phyloP scores from a whole-genome alignment of 2,888 invertebrate genomes.

The Drepanosiphum platanoidis region DNA sequence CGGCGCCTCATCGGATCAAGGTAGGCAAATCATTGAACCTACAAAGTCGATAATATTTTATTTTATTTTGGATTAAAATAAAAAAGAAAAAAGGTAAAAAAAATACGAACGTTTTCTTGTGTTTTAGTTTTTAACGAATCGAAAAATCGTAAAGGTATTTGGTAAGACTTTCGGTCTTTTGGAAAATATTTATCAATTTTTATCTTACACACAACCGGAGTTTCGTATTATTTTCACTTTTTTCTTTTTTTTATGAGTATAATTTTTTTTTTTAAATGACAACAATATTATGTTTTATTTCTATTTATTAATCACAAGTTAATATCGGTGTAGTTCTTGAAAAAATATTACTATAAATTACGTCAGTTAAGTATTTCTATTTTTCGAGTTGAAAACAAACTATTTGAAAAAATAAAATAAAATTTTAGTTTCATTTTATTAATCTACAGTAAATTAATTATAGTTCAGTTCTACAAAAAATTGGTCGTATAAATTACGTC shows the following conservation, averaged over 20 bases:
- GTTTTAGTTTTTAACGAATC: not conserved
- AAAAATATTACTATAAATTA: not conserved
- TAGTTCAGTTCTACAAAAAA: not conserved
- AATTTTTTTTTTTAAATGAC: no score
- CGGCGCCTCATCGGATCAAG: constrained; percentile 53
- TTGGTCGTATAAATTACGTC: not conserved
- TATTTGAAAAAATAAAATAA: no score
- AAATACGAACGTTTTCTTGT: not conserved
- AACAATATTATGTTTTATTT: not conserved
- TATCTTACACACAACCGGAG: not conserved
- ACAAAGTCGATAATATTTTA: not conserved
- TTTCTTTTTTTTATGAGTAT: not conserved
- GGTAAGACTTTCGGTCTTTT: not conserved
- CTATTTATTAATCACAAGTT: not conserved
- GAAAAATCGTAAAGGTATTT: not conserved
- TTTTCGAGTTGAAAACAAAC: no score
- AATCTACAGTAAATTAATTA: not conserved
- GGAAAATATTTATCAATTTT: not conserved
- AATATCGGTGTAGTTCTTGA: not conserved
- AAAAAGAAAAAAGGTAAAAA: not conserved
- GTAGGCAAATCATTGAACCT: constrained; percentile 43
- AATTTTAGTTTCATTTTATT: not conserved
- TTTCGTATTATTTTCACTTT: not conserved
- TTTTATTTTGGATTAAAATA: constrained; percentile 1
- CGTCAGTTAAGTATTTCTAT: not conserved